Evolutionary conservation across 2,888 invertebrate species (phyloP).

Genomic region (Aplocera efformata): DNA sequence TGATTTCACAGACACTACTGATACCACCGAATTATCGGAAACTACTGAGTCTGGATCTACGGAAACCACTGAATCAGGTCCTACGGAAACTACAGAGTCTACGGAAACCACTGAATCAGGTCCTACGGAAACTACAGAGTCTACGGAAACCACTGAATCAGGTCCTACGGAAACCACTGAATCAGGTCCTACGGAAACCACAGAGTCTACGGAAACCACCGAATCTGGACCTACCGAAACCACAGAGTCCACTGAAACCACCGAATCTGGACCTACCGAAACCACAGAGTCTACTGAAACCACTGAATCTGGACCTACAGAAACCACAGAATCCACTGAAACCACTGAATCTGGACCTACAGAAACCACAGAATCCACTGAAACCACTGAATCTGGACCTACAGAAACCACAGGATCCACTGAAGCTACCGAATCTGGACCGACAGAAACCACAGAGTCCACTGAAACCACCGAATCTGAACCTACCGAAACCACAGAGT

Average conservation of each 20-base stretch:
- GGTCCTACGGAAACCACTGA: conserved; percentile 17
- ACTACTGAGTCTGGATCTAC: conserved; percentile 21
- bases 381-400: conserved; percentile 5
- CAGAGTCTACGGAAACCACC: conserved; percentile 10
- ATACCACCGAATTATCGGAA: conserved; percentile 17
- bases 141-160: conserved; percentile 17
- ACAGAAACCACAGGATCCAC: not conserved
- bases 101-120: conserved; percentile 18
- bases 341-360: conserved; percentile 3
- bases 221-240: too few species aligned
- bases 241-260: conserved; percentile 14
- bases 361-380: conserved; percentile 1
- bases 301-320: conserved; percentile 10
- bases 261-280: conserved; percentile 22
- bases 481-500: conserved; percentile 5
- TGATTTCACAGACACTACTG: conserved; percentile 14
- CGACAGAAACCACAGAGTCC: conserved; percentile 13
- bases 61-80: conserved; percentile 20
- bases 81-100: conserved; percentile 19
- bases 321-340: conserved; percentile 5
- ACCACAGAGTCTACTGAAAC: conserved; percentile 10
- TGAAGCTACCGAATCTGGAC: conserved; percentile 18
- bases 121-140: conserved; percentile 20
- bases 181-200: conserved; percentile 20
- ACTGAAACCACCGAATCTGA: conserved; percentile 8